Evolutionary conservation across 2,888 invertebrate genomes (phyloP), one percentile per base, ranked within the genome.

Genomic region (Pherbina coryleti): DNA sequence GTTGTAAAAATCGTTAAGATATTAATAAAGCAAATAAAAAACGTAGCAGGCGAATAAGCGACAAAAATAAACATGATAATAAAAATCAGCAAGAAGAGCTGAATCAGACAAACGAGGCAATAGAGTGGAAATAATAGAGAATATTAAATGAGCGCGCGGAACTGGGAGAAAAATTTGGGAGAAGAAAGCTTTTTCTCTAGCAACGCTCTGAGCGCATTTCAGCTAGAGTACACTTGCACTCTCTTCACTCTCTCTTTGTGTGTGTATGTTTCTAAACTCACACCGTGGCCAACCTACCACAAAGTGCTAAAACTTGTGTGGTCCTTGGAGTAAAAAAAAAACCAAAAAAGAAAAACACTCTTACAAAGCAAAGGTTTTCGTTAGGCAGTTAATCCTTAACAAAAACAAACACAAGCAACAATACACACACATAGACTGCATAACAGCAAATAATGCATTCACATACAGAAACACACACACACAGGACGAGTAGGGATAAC

Each of bases 1-100:
- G 67, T 67, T 67, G 67, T 67, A 67, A 69, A 69, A 69, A 69
- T 69, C 69, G 69, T 69, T 69, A 69, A 69, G 49, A 53, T 69
- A n/a, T 69, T 51, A 69, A 51, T 5, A 49, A 34, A 49, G 69
- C 69, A 49, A 69, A 49, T 69, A 51, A 22, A 49, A 69, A 67
- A 28, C 49, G 22, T 44, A 31, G 19, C 44, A 60, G 37, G 37
- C 25, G 44, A 64, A 51, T 17, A 64, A 66, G 19, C 49, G 62
- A 62, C 66, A 17, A 64, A 25, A 66, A 74, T 66, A 66, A 66
- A 49, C 9, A 74, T 17, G 51, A 49, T n/a, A 74, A 60, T 73
- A 73, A 74, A 66, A 49, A 74, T 49, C 31, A 72, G n/a, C 67
- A 31, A 67, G 19, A 25, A 22, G 57, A 22, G 22, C 25, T 1